phyloP scores from a whole-genome alignment of 2,113 vertebrate genomes.

The Neodontobutis hainanensis region DNA sequence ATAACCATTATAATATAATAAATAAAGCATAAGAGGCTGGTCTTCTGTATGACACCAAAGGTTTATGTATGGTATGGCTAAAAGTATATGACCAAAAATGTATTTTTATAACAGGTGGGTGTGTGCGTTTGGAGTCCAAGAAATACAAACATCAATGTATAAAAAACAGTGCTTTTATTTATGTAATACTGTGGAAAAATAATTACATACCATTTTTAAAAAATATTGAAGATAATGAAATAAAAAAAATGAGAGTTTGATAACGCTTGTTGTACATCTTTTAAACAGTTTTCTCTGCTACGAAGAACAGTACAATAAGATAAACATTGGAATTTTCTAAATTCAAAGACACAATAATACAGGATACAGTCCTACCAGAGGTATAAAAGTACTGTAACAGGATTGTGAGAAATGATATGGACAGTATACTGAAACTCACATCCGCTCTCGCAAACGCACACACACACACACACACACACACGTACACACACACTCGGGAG shows the following conservation, averaged over 20 bases:
- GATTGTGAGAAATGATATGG: slow-evolving; percentile 78
- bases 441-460: slow-evolving; percentile 24
- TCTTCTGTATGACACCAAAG: no score
- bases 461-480: slow-evolving; percentile 31
- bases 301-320: slow-evolving; percentile 85
- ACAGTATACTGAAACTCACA: slow-evolving; percentile 67
- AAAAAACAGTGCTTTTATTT: slow-evolving; percentile 88
- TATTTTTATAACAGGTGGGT: no score
- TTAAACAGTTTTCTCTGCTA: slow-evolving; percentile 82
- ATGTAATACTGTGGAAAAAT: slow-evolving; percentile 88
- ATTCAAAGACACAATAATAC: slow-evolving; percentile 85
- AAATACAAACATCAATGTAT: slow-evolving; percentile 46
- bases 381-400: slow-evolving; percentile 84
- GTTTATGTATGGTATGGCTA: no score
- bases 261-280: slow-evolving; percentile 81
- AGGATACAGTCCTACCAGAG: slow-evolving; percentile 86
- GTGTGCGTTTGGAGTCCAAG: not conserved
- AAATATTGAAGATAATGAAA: slow-evolving; percentile 85
- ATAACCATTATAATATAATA: no score
- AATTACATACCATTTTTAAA: slow-evolving; percentile 87
- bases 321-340: slow-evolving; percentile 79
- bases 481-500: slow-evolving; percentile 39
- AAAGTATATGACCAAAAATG: no score
- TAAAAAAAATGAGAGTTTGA: slow-evolving; percentile 81
- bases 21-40: no score